phyloP scores from a whole-genome alignment of 2,113 vertebrate species.

The Tonatia bakeri region DNA sequence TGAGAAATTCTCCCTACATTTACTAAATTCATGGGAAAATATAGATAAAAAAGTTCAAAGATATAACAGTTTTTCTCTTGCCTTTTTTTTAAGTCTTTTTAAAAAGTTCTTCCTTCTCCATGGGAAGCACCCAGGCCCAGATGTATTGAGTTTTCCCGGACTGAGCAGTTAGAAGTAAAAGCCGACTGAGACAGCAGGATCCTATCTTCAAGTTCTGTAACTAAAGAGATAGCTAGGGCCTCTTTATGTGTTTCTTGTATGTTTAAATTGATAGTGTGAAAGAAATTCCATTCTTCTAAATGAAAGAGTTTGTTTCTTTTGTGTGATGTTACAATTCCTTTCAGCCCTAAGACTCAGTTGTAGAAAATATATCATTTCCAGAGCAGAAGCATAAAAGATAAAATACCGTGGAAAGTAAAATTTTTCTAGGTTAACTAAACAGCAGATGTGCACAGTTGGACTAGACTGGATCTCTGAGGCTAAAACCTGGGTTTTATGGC shows the following conservation, averaged over 20 bases:
- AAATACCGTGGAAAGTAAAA: background rate
- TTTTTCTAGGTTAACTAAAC: conserved; percentile 33
- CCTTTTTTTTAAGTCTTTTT: background rate
- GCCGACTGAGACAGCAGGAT: background rate
- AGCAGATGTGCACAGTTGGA: background rate
- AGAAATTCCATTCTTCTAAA: conserved; percentile 3
- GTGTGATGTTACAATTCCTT: background rate
- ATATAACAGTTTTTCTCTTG: background rate
- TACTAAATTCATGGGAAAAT: background rate
- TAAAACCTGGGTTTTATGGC: background rate
- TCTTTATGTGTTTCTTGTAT: background rate
- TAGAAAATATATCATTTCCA: conserved; percentile 22
- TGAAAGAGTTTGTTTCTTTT: conserved; percentile 45
- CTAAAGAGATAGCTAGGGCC: background rate
- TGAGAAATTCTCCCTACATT: background rate
- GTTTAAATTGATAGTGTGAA: conserved; percentile 2
- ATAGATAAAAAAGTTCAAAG: background rate
- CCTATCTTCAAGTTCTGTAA: background rate
- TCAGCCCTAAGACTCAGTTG: background rate
- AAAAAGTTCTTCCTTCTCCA: background rate
- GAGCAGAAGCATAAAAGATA: background rate
- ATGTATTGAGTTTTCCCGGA: conserved; percentile 29
- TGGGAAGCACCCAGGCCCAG: background rate
- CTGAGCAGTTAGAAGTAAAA: background rate
- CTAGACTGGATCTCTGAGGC: background rate